Conservation (phyloP, 2,797 vertebrate species). For the Cirrhinus molitorella region DNA sequence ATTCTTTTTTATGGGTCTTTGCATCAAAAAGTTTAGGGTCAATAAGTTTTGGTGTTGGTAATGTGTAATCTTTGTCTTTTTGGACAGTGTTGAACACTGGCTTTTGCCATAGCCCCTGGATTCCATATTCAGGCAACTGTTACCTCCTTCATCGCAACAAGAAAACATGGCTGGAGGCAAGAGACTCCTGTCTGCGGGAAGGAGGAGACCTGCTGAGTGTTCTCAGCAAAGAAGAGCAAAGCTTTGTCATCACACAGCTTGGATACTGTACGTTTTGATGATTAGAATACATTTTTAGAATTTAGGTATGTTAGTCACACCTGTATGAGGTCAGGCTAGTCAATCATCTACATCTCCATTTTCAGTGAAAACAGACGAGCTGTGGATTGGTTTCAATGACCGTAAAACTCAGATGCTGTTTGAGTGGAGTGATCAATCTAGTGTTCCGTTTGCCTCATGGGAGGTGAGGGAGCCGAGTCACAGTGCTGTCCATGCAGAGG, state of each 20-base stretch:
- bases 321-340: background rate
- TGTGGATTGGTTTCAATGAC: conserved; percentile 96
- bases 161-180: conserved; percentile 83
- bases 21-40: too few species aligned
- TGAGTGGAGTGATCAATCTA: conserved; percentile 90
- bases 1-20: too few species aligned
- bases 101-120: conserved; percentile 77
- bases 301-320: background rate
- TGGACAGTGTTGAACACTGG: conserved; percentile 71
- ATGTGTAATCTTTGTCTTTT: conserved; percentile 21
- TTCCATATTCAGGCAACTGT: conserved; percentile 88
- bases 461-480: conserved; percentile 83
- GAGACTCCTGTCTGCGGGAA: conserved; percentile 83
- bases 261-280: conserved; percentile 84
- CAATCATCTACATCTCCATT: conserved; percentile 1
- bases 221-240: conserved; percentile 87
- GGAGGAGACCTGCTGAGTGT: conserved; percentile 88
- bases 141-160: conserved; percentile 81
- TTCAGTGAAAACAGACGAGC: conserved; percentile 81
- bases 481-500: conserved; percentile 75
- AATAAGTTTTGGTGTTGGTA: background rate
- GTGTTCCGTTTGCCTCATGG: conserved; percentile 88
- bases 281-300: background rate
- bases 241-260: conserved; percentile 90
- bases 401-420: conserved; percentile 86